A percentile compares a stretch with the other conserved stretches of the same genome.
Evolutionary conservation across 2,797 vertebrate genomes (phyloP).

Genomic region (Sebastes dallii): DNA sequence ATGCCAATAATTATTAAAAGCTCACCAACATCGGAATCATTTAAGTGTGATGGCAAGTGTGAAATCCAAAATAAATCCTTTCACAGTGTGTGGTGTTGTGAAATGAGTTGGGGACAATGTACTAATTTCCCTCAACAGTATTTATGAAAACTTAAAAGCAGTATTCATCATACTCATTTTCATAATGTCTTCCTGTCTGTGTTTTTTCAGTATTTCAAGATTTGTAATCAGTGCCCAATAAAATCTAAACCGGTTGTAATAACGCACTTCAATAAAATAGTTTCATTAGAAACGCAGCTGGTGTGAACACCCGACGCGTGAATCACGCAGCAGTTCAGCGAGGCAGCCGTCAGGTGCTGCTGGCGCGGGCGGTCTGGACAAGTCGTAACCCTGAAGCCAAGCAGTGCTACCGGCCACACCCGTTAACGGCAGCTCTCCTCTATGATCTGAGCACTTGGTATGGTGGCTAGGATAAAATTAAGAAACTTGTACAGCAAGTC

Average conservation of each 20-base stretch:
- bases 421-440: too few species aligned
- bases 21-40: constrained; percentile 56
- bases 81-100: constrained; percentile 27
- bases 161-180: constrained; percentile 13
- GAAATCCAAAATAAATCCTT: constrained; percentile 65
- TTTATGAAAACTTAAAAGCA: constrained; percentile 30
- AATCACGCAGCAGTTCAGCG: too few species aligned
- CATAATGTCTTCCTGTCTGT: neutral
- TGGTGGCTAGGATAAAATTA: too few species aligned
- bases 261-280: neutral
- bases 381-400: too few species aligned
- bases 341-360: too few species aligned
- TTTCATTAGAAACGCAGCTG: too few species aligned
- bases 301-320: too few species aligned
- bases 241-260: neutral
- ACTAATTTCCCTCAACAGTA: constrained; percentile 27
- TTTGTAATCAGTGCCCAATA: neutral
- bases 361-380: too few species aligned
- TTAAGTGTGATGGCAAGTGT: constrained; percentile 70
- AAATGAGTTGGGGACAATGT: constrained; percentile 47
- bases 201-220: neutral
- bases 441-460: too few species aligned
- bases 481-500: too few species aligned
- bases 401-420: too few species aligned
- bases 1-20: constrained; percentile 76